Base-by-base conservation (phyloP, 2,113 vertebrate genomes). In the Cinclus cinclus region DNA sequence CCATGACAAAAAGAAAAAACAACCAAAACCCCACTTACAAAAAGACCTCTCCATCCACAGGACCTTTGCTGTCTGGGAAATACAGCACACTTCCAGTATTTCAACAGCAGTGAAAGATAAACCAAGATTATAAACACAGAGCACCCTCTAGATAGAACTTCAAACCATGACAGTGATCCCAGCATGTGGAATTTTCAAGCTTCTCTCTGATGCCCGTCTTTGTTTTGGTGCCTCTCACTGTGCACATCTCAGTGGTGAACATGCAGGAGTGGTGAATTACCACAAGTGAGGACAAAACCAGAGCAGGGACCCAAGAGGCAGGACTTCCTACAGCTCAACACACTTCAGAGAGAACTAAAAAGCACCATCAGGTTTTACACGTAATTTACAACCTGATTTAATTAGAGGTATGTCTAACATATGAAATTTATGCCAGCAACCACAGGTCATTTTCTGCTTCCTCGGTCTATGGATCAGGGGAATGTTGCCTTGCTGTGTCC, bases 401-500 rank as follows among this genome's bases (percentile, higher is more conserved):
- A 92, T 47, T 21, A 63, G 52, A 95, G 62, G 62, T 1, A 56
- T 73, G 24, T 44, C 28, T 65, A 78, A 67, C 27, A 74, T 2
- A 9, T 12, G 33, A 56, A 37, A 71, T 73, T 47, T 18, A 41
- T 13, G n/a, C 20, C 49, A 15, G 46, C 30, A 21, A 55, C 18
- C 23, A 39, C 30, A 33, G 41, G 15, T 31, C 3, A 7, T 49
- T 63, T 83, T 69, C 75, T 39, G 47, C n/a, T 53, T 83, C 50
- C 67, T 62, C 4, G 0, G 20, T 64, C 69, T 37, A 11, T 3
- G 53, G 49, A 39, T 62, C 68, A 28, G 53, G 7, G 41, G 65
- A 89, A 83, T 1, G 7, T 22, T 3, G 3, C 27, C 55, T 69
- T 1, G 0, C 4, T 16, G 9, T 35, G 49, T 62, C 21, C 23